Conservation (phyloP, 2,797 vertebrate genomes). For the Poecile montanus region DNA sequence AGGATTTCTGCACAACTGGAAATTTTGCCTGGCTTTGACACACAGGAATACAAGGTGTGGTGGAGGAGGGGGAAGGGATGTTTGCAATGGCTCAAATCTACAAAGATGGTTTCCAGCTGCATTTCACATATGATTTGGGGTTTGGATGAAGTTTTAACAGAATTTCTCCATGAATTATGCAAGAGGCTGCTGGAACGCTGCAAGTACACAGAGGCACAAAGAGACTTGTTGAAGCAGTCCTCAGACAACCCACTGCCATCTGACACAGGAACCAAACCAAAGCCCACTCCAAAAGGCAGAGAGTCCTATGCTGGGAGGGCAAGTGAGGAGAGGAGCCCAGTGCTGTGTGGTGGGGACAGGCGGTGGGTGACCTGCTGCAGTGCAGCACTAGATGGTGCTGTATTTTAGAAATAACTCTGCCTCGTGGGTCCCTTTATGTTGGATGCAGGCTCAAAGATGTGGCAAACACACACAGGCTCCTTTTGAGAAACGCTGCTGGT, state of each 20-base stretch:
- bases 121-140: slow-evolving; percentile 57
- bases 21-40: neutral
- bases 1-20: neutral
- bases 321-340: neutral
- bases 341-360: neutral
- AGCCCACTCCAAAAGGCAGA: neutral
- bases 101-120: slow-evolving; percentile 53
- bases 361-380: neutral
- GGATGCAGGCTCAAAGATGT: neutral
- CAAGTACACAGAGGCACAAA: slow-evolving; percentile 40
- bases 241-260: slow-evolving; percentile 32
- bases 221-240: slow-evolving; percentile 25
- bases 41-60: slow-evolving; percentile 36
- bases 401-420: slow-evolving; percentile 59
- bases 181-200: slow-evolving; percentile 42
- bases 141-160: slow-evolving; percentile 60
- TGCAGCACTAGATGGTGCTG: slow-evolving; percentile 64
- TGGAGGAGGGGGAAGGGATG: slow-evolving; percentile 28
- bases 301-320: neutral
- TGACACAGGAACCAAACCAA: neutral
- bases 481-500: neutral
- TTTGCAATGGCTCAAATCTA: slow-evolving; percentile 23
- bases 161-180: slow-evolving; percentile 66
- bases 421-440: neutral
- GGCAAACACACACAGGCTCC: neutral